Conservation (phyloP, 2,113 vertebrate genomes). For the Cyphomyrus plagiostoma region DNA sequence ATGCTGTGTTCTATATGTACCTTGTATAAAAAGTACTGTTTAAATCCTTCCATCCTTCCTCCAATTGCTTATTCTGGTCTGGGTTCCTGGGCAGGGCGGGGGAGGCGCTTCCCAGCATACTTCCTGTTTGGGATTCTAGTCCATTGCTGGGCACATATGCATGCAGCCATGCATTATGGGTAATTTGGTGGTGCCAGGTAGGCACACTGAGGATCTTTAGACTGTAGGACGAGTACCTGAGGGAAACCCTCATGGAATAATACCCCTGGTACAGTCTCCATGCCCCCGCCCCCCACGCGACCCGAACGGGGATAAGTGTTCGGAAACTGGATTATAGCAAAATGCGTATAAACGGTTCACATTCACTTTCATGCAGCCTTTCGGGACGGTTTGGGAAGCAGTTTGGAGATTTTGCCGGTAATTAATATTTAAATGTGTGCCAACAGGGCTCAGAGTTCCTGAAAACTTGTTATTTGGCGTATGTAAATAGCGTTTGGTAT, state of each 20-base stretch:
- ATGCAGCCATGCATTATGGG: not conserved
- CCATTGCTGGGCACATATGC: not conserved
- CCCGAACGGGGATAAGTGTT: not conserved
- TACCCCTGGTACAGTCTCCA: not conserved
- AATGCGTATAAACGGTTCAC: not conserved
- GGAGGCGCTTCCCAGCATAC: not conserved
- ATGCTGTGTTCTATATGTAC: not conserved
- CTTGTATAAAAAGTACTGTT: not conserved
- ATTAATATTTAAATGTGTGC: constrained; percentile 14
- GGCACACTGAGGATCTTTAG: not conserved
- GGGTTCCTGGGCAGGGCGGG: not conserved
- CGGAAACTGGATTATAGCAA: not conserved
- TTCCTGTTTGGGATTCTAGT: not conserved
- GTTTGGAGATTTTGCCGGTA: not conserved
- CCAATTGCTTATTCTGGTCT: not conserved
- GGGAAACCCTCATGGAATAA: not conserved
- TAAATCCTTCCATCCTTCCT: not conserved
- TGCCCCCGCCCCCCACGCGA: not conserved
- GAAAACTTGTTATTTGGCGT: not conserved
- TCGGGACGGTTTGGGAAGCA: not conserved
- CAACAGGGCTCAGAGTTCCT: not conserved
- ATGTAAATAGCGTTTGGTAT: constrained; percentile 10
- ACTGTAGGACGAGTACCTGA: not conserved
- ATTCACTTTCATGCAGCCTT: not conserved
- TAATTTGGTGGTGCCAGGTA: not conserved